Percentiles rank a stretch among this genome's conserved stretches.
These are phyloP conservation scores for Leucophora obtusa DNA, from an alignment of 2,888 invertebrate species.

Conservation along the genomic window DNA sequence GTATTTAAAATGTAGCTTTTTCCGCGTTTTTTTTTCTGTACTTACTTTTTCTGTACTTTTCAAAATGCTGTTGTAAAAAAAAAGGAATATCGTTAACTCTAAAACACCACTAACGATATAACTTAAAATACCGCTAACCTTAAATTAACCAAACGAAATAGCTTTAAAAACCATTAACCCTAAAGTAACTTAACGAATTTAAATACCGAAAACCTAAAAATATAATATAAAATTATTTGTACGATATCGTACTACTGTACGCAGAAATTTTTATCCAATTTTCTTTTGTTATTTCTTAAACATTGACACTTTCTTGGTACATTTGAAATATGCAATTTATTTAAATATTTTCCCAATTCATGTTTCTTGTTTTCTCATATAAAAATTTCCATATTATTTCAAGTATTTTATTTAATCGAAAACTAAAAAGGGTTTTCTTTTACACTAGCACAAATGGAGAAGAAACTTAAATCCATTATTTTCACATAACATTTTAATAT, in stretches of 20 bases:
- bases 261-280: not conserved
- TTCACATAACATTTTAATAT: conserved; percentile 46
- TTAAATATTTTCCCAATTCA: conserved; percentile 25
- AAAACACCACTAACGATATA: no score
- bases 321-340: conserved; percentile 60
- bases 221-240: no score
- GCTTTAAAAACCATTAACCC: no score
- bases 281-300: conserved; percentile 14
- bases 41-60: no score
- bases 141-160: no score
- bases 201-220: no score
- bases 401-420: conserved; percentile 17
- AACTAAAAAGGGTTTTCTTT: not conserved
- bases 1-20: no score
- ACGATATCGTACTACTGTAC: conserved; percentile 24
- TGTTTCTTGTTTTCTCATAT: conserved; percentile 8
- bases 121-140: no score
- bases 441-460: not conserved
- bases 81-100: no score
- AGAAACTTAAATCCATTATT: conserved; percentile 45
- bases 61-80: no score
- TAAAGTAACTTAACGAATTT: no score
- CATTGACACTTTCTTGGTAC: conserved; percentile 61
- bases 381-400: conserved; percentile 54
- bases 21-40: no score